Base-by-base conservation (phyloP, 2,888 invertebrate species). In the Drosophila putrida region DNA sequence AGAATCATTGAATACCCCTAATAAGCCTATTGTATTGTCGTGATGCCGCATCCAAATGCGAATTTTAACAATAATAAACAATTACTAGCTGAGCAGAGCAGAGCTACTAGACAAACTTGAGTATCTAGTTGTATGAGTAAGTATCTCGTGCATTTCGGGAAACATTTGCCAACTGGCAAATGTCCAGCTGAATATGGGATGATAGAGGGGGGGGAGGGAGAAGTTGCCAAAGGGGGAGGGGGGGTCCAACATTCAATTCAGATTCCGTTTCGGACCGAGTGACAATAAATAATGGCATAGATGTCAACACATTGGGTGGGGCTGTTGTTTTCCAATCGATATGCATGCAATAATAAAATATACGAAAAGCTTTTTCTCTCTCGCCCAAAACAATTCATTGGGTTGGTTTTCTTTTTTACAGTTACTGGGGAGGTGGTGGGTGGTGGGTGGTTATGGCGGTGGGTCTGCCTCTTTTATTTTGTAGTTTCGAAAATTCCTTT, bases 221-320 rank as follows among this genome's bases (percentile, higher is more conserved):
- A 9, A 31, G 31, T 31, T 6, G 8, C 31, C 8, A 31, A 31
- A 28, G 4, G 15, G n/a, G 53, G 27, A 11, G 6, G 28, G 9
- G 4, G 10, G 10, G 33, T 15, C 31, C 50, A 38, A 35, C 31
- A 58, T 59, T 61, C 49, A 72, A 59, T 78, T 74, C 58, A 36
- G 60, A 63, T 77, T 66, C 47, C 51, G 51, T 51, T 60, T 64
- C 49, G 55, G 61, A 62, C 75, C 50, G 66, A 66, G 64, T 78
- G 78, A 74, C 75, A 78, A 78, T 78, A 78, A 74, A 77, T 74
- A 78, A 74, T 77, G 72, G 63, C 66, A 65, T 43, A 51, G 57
- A 65, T 77, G 76, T 66, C 78, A 70, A 50, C 65, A 59, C 55
- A 59, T 41, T n/a, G 41, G 43, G 27, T 39, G 59, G 46, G 46